Conservation (phyloP, 2,113 vertebrate species). For the Rhodinocichla rosea region DNA sequence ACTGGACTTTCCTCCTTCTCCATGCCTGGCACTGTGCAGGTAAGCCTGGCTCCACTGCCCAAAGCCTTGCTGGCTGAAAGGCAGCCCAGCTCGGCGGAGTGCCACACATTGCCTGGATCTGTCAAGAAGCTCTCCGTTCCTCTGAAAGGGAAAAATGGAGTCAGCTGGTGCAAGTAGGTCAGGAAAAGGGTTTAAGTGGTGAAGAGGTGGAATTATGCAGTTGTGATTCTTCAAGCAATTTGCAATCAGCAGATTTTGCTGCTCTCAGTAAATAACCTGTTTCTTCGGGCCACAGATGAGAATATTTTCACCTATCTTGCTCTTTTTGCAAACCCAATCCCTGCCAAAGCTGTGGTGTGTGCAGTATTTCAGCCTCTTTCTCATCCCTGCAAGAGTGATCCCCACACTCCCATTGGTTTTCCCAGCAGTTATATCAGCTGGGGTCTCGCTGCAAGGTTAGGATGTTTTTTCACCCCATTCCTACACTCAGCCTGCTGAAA, state of each 20-base stretch:
- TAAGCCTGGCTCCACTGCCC: not conserved
- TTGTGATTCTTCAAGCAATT: not conserved
- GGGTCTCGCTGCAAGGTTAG: not conserved
- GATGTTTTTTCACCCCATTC: not conserved
- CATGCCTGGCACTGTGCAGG: not conserved
- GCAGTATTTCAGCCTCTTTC: not conserved
- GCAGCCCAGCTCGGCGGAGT: not conserved
- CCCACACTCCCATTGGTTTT: not conserved
- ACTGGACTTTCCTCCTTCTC: not conserved
- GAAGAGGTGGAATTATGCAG: not conserved
- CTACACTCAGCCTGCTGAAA: not conserved
- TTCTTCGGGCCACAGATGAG: not conserved
- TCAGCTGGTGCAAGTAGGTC: not conserved
- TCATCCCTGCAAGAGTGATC: not conserved
- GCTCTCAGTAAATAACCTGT: not conserved
- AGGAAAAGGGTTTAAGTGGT: not conserved
- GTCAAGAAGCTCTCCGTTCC: not conserved
- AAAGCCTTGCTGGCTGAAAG: not conserved
- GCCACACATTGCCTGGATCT: accelerated
- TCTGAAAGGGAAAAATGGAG: not conserved
- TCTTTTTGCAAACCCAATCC: not conserved
- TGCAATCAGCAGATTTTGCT: not conserved
- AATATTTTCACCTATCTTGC: not conserved
- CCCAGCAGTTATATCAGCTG: not conserved
- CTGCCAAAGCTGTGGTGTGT: accelerated